Base-by-base conservation (phyloP, 2,888 invertebrate genomes). In the Sussaba pulchella region DNA sequence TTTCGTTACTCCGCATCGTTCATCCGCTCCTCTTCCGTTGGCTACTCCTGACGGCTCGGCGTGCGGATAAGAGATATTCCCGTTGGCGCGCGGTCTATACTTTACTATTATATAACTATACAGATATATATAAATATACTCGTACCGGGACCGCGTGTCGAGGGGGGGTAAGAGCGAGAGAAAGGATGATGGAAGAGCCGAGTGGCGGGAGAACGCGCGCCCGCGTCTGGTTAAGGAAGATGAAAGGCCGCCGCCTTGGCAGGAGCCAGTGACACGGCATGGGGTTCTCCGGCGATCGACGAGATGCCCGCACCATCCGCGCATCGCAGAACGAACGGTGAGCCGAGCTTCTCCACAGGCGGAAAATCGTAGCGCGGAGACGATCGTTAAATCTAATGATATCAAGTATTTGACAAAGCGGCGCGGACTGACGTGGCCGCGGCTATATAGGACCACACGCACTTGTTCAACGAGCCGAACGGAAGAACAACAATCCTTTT, bases 321-420 rank as follows among this genome's bases (percentile, higher is more conserved):
- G 50, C 31, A 31, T 31, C 31, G 24, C 50, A 41, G 57, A 50
- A 31, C 21, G 19, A 43, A 26, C 39, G 59, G 36, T 52, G 41
- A 41, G 52, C 19, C 47, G 19, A n/a, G 63, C 39, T 12, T 52
- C 52, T 52, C 52, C 24, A 24, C 52, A 57, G 73, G 47, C 41
- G 26, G 52, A 52, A 59, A 70, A 52, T 67, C 73, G 81, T 47
- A 75, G 78, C 69, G 78, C 78, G n/a, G 75, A 84, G 87, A 76
- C 66, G 61, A 86, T 91, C 90, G 88, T 91, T 90, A 90, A 90
- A 89, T 90, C 89, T 89, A 90, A 90, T 90, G 91, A 91, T 90
- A 89, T 89, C 88, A 88, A 88, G 84, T 88, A 89, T 89, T 90
- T 88, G 88, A 90, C 89, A 88, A 88, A 87, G 87, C 87, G 14